These are phyloP conservation scores for Octomys mimax DNA, from an alignment of 2,797 vertebrate genomes.

Conservation along the genomic window DNA sequence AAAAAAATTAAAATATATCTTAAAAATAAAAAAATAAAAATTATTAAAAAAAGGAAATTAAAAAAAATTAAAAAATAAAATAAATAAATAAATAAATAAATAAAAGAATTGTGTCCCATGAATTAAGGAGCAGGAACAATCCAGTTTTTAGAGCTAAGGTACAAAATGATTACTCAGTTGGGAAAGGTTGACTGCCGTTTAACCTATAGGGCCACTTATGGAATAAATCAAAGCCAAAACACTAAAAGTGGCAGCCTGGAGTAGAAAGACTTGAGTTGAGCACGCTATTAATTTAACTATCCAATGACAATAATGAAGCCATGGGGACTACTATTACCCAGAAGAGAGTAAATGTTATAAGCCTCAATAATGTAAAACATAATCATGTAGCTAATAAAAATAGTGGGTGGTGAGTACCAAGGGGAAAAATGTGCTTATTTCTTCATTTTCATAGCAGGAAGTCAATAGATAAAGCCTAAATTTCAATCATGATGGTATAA, in stretches of 20 bases:
- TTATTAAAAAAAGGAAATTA: too few relatives aligned
- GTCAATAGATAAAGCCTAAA: neutral
- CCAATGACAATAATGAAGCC: slow-evolving; percentile 18
- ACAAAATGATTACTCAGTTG: neutral
- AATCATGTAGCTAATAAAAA: slow-evolving; percentile 48
- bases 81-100: too few relatives aligned
- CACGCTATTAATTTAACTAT: slow-evolving; percentile 54
- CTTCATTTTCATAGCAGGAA: slow-evolving; percentile 20
- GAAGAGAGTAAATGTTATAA: slow-evolving; percentile 12
- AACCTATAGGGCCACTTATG: neutral
- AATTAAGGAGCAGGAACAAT: neutral
- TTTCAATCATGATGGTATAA: neutral
- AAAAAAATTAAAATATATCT: too few relatives aligned
- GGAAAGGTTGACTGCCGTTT: neutral
- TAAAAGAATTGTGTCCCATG: neutral
- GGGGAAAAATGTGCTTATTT: neutral
- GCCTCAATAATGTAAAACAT: neutral
- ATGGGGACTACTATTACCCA: neutral
- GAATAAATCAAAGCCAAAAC: slow-evolving; percentile 42
- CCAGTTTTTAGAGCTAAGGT: neutral
- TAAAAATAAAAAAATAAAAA: too few relatives aligned
- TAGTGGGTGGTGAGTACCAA: neutral
- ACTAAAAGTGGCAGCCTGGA: neutral
- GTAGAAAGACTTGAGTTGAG: slow-evolving; percentile 14
- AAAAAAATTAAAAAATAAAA: too few relatives aligned